Base-by-base conservation (phyloP, 37 sponge, comb jelly and placozoan species). In the Axinella damicornis region DNA sequence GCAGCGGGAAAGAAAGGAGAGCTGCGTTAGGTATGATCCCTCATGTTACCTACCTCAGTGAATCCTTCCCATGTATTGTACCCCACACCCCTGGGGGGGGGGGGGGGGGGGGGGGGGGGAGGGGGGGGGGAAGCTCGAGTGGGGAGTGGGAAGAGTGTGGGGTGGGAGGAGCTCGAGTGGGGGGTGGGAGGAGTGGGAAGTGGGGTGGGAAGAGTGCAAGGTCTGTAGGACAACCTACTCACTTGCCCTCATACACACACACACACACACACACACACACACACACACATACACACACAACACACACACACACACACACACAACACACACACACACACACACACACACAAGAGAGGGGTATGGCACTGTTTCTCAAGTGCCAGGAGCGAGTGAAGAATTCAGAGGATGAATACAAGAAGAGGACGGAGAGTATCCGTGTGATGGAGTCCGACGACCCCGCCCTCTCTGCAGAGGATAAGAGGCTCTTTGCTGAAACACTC, bases 401-500 rank as follows among this genome's bases (percentile, higher is more conserved):
- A 21, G 71, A 71, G 19, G 15, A 12, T 20, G 69, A 72, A 24
- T 1, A 1, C 12, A 57, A 83, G 24, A 60, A 59, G 25, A 65
- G 61, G 57, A 0, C n/a, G 6, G 36, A 9, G 28, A 13, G 12
- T 11, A 53, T 35, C 25, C 22, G 30, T 21, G 31, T 64, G 4
- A 52, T 84, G 64, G 53, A 73, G 61, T 28, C 70, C 32, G 40
- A 20, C n/a, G 85, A 85, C 60, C 34, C 75, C 21, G 30, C 77
- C 20, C 60, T 89, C 13, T 46, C 77, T 9, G 5, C 83, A 27
- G 31, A 69, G 2, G 64, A 89, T 27, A 83, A 60, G 56, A 78
- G 25, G 13, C 20, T 71, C 27, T 59, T 89, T 62, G 89, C 83
- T 21, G 83, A 82, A 31, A 77, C 83, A 61, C 71, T 89, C 33